Evolutionary conservation across 2,113 vertebrate genomes (phyloP).

Genomic region (Petrocephalus microphthalmus): DNA sequence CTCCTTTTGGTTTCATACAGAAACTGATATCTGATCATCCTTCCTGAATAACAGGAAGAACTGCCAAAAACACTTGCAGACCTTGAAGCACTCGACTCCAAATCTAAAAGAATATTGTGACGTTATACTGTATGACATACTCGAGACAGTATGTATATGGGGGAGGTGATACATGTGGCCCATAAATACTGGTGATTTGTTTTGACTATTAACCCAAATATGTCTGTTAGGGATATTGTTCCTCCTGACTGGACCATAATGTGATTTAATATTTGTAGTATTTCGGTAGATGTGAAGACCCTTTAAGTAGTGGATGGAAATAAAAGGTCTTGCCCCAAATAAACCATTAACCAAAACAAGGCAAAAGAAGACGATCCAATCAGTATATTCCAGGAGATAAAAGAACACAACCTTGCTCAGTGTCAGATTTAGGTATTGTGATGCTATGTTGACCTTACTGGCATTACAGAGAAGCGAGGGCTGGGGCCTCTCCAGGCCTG

Average conservation of each 20-base stretch:
- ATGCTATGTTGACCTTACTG: slow-evolving; percentile 65
- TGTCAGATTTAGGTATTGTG: slow-evolving; percentile 52
- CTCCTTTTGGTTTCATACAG: background rate
- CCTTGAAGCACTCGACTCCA: background rate
- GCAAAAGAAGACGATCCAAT: background rate
- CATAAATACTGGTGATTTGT: background rate
- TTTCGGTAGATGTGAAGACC: background rate
- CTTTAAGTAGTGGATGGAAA: background rate
- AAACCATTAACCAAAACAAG: background rate
- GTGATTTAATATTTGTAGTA: background rate
- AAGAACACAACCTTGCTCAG: background rate
- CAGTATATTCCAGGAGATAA: background rate
- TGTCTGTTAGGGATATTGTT: background rate
- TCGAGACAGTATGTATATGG: background rate
- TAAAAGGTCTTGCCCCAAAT: background rate
- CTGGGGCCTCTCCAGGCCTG: slow-evolving; percentile 70
- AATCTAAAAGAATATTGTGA: background rate
- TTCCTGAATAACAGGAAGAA: background rate
- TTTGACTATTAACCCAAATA: background rate
- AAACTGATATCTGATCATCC: too few relatives aligned
- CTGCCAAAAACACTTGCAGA: too few relatives aligned
- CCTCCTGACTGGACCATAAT: background rate
- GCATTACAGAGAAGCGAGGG: slow-evolving; percentile 53
- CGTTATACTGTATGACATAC: background rate
- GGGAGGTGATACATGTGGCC: background rate